Base-by-base conservation (phyloP, 2,113 vertebrate genomes). In the Myocastor coypus region DNA sequence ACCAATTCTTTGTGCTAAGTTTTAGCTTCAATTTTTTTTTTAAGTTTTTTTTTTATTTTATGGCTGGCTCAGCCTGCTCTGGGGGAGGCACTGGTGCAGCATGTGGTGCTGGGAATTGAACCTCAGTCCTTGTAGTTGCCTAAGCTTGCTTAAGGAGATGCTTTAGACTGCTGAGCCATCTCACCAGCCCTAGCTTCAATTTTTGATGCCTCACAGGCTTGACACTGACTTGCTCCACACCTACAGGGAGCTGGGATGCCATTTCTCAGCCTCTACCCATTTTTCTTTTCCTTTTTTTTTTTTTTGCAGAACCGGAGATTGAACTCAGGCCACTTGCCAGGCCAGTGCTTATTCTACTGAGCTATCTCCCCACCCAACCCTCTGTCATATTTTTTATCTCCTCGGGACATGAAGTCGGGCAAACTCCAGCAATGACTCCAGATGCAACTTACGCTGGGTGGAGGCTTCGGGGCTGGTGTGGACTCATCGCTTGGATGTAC, bases 361-460 rank as follows among this genome's bases (percentile, higher is more conserved):
- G 46, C 46, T 46, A 46, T 46, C 46, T 46, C 46, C 46, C 46
- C 46, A 46, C 5, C 46, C 46, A 46, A 46, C 46, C 46, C 46
- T 46, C 8, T 46, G 46, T 46, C n/a, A 3, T 8, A 19, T 46
- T 69, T n/a, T 30, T 66, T 16, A 46, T 50, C 32, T 17, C 64
- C 64, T 24, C 0, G 20, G 20, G 32, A 85, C 34, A 0, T 57
- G 55, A 92, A 24, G 93, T 92, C 61, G 66, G 50, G 40, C 5
- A 73, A 69, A 55, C 52, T 82, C 64, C 22, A 50, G 80, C 64
- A 46, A 71, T 0, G n/a, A 73, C 42, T 87, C 66, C 82, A 94
- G 42, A 83, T 3, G 13, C 50, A 96, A 98, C 98, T 98, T 97
- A 99, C 99, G 4, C 96, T 98, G 0, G 97, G 97, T 77, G 98